Percentiles rank a stretch among this genome's conserved stretches.
Evolutionary conservation across 1,140 invertebrate genomes (phyloP).

Genomic region (Neotoxoptera formosana): DNA sequence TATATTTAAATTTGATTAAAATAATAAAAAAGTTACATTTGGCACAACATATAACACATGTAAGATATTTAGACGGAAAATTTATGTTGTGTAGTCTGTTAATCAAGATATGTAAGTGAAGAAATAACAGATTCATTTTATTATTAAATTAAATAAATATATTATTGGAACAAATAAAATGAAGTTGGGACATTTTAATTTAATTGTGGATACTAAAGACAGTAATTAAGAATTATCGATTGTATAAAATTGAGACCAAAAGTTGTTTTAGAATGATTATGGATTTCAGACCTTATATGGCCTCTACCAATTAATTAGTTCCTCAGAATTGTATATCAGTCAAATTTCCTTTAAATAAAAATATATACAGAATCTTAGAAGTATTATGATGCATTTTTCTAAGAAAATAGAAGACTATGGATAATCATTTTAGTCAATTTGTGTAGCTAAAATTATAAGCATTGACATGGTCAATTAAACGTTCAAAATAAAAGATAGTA

Average conservation of each 20-base stretch:
- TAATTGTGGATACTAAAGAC: background rate
- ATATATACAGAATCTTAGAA: background rate
- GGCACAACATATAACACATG: background rate
- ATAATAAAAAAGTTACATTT: background rate
- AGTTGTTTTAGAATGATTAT: background rate
- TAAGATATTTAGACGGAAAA: too few species aligned
- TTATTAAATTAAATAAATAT: background rate
- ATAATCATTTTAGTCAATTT: background rate
- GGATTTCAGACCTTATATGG: background rate
- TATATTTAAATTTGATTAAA: background rate
- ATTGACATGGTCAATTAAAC: background rate
- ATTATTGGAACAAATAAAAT: background rate
- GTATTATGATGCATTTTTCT: background rate
- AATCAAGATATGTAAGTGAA: background rate
- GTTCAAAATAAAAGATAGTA: background rate
- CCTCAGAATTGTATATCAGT: background rate
- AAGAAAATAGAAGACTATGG: background rate
- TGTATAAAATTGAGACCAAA: slow-evolving; percentile 5
- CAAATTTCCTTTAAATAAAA: background rate
- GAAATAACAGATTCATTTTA: background rate
- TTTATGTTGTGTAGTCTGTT: background rate
- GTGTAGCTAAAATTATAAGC: background rate
- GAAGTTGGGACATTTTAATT: too few species aligned
- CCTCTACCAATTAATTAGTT: background rate
- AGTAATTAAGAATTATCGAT: background rate